Evolutionary conservation across 1,140 invertebrate species (phyloP).

Genomic region (Acyrthosiphon pisum): DNA sequence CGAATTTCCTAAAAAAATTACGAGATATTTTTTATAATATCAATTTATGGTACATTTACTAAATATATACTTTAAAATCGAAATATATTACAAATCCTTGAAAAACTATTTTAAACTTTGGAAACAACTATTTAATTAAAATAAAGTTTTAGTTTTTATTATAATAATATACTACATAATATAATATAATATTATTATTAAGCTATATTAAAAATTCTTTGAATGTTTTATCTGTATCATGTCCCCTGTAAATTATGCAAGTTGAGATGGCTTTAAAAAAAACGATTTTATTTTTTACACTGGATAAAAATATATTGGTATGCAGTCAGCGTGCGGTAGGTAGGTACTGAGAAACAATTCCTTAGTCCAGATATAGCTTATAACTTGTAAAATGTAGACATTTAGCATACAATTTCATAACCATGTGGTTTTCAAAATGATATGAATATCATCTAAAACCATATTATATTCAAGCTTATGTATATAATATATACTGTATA

Average conservation of each 20-base stretch:
- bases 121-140: not conserved
- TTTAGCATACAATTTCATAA: too few species aligned
- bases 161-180: not conserved
- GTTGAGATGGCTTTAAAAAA: not conserved
- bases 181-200: too few species aligned
- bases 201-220: not conserved
- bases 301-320: not conserved
- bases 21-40: not conserved
- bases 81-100: slow-evolving; percentile 13
- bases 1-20: not conserved
- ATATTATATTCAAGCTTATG: not conserved
- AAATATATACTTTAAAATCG: not conserved
- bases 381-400: not conserved
- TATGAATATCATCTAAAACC: not conserved
- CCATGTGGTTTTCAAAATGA: not conserved
- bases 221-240: not conserved
- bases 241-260: not conserved
- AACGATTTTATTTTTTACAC: not conserved
- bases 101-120: not conserved
- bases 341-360: not conserved
- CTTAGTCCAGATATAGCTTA: not conserved
- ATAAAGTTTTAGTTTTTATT: not conserved
- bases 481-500: not conserved
- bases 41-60: not conserved
- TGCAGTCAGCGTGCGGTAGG: not conserved